Evolutionary conservation across 2,797 vertebrate species (phyloP).

Genomic region (Dermochelys coriacea): DNA sequence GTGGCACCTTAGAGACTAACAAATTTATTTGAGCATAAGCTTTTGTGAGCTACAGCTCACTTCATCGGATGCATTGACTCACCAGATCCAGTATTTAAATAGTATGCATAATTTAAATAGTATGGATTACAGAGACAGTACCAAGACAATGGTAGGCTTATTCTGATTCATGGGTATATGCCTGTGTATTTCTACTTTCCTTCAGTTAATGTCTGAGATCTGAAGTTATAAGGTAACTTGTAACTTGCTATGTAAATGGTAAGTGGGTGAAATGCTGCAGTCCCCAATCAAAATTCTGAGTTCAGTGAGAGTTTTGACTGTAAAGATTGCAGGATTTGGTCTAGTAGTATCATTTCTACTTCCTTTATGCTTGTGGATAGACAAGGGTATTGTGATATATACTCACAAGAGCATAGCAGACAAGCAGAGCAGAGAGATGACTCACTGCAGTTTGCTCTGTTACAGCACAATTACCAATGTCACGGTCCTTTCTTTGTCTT

Average conservation of each 20-base stretch:
- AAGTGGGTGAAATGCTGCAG: background rate
- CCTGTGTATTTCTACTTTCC: slow-evolving; percentile 3
- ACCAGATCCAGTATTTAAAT: background rate
- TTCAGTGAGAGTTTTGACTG: background rate
- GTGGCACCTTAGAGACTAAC: too few species aligned
- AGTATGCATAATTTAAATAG: background rate
- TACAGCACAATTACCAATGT: background rate
- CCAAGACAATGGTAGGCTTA: background rate
- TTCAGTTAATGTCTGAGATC: background rate
- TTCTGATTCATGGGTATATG: background rate
- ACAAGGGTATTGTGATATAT: background rate
- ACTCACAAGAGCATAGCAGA: background rate
- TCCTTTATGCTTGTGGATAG: background rate
- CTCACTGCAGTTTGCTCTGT: background rate
- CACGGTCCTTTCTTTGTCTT: background rate
- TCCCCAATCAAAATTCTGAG: background rate
- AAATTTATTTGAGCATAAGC: too few species aligned
- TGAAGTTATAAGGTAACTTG: background rate
- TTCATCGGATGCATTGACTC: background rate
- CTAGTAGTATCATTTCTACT: background rate
- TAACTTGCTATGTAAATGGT: background rate
- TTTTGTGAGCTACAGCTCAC: too few species aligned
- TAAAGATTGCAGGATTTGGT: background rate
- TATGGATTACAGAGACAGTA: background rate
- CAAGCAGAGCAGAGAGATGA: background rate